Evolutionary conservation across 2,797 vertebrate species (phyloP).

Genomic region (Furcifer pardalis): DNA sequence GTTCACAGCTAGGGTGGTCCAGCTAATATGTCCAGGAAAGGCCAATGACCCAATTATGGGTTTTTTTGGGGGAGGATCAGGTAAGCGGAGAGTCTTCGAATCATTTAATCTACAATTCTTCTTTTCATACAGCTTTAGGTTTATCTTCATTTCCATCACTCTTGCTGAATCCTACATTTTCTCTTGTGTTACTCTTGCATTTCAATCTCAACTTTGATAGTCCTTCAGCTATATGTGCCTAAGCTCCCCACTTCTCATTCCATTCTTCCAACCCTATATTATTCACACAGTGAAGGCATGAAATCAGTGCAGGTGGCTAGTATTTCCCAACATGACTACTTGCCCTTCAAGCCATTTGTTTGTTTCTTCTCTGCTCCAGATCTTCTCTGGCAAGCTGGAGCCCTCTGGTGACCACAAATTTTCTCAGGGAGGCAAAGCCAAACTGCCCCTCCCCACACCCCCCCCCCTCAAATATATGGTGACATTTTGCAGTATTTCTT

Average conservation of each 20-base stretch:
- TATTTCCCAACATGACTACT: not conserved
- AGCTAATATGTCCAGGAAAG: not conserved
- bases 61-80: no score
- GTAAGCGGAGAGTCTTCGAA: no score
- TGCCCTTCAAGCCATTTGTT: not conserved
- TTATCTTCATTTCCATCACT: not conserved
- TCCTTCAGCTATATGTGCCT: not conserved
- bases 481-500: not conserved
- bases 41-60: not conserved
- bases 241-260: not conserved
- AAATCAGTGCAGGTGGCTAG: not conserved
- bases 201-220: not conserved
- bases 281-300: not conserved
- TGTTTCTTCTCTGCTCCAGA: not conserved
- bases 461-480: not conserved
- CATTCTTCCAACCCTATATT: not conserved
- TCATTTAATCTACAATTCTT: no score
- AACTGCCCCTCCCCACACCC: not conserved
- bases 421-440: not conserved
- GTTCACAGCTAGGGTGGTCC: slow-evolving; percentile 10
- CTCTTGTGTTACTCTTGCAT: not conserved
- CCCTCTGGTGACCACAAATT: not conserved
- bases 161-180: not conserved
- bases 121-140: not conserved
- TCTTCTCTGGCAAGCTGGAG: slow-evolving; percentile 1